Evolutionary conservation across 2,888 invertebrate genomes (phyloP), one percentile per base, ranked within the genome.

Genomic region (Galerucella nymphaeae): DNA sequence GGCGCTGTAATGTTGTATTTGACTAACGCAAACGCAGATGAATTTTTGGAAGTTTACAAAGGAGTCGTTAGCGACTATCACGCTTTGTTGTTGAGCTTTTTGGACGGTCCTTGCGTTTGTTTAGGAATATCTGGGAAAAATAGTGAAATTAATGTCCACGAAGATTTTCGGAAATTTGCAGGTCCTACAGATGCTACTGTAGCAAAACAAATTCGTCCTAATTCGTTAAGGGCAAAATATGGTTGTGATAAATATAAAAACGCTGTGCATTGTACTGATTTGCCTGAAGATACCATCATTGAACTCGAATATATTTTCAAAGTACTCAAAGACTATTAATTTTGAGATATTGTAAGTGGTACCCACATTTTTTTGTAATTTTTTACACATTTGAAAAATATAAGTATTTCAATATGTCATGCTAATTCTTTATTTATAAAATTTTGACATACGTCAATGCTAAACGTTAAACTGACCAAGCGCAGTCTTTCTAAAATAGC

Each of bases 151-250:
- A 89, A 92, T 77, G 89, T 91, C 2, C 91, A 93, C 66, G 86
- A 89, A 18, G 93, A 90, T 79, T 97, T 97, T 86, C 90, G 98
- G 76, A 93, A 93, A 82, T 89, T 96, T 76, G 93, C 93, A 75
- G 98, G 98, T 0, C 98, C 98, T 2, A 89, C 91, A 78, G 97
- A 98, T 89, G 95, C 97, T n/a, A 95, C 96, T 84, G 92, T 97
- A 73, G 97, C 96, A 0, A 90, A 93, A 79, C 91, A 96, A 77
- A 87, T 98, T 67, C 90, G 96, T 16, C 96, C 97, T 0, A 88
- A 93, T 77, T 94, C 96, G 0, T 85, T 98, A 57, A 89, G 98
- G 80, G 96, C 97, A 1, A 91, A 91, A 82, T 95, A 93, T 86
- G 98, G 98, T 0, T 90, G 89, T 57, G 92, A 91, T 57, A 95